Evolutionary conservation across 1,140 invertebrate genomes (phyloP).

Genomic region (Ylistrum balloti): DNA sequence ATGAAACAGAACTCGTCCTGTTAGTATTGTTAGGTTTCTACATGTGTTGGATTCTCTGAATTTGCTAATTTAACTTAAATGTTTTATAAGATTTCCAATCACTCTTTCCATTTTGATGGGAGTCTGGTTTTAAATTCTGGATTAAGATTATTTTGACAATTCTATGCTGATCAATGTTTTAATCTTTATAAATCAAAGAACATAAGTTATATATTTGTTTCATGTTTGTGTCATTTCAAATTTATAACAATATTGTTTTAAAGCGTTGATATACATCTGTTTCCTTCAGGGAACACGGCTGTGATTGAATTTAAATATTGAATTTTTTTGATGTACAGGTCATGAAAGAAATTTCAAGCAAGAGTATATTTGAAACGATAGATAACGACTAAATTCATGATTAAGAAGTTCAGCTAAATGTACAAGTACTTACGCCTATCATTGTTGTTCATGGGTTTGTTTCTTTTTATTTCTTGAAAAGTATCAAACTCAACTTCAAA

Average conservation of each 20-base stretch:
- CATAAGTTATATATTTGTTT: neutral
- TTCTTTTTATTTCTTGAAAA: too few species aligned
- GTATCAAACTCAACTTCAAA: too few species aligned
- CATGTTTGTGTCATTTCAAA: neutral
- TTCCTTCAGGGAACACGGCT: too few species aligned
- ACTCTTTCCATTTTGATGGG: neutral
- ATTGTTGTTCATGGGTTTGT: too few species aligned
- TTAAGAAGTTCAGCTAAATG: too few species aligned
- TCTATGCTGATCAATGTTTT: too few species aligned
- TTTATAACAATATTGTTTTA: neutral
- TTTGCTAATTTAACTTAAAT: neutral
- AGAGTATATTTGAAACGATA: too few species aligned
- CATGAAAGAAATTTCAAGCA: too few species aligned
- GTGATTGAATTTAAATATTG: too few species aligned
- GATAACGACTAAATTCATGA: too few species aligned
- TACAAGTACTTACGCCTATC: too few species aligned
- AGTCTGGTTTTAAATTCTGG: neutral
- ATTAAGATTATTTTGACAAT: neutral
- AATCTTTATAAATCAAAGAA: neutral
- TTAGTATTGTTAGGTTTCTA: neutral
- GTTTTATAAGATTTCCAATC: neutral
- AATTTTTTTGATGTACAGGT: too few species aligned
- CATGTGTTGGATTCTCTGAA: neutral
- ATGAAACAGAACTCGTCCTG: neutral
- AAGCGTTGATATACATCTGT: neutral